Evolutionary conservation across 2,888 invertebrate species (phyloP), one percentile per base, ranked within the genome.

Genomic region (Andrena fulva): DNA sequence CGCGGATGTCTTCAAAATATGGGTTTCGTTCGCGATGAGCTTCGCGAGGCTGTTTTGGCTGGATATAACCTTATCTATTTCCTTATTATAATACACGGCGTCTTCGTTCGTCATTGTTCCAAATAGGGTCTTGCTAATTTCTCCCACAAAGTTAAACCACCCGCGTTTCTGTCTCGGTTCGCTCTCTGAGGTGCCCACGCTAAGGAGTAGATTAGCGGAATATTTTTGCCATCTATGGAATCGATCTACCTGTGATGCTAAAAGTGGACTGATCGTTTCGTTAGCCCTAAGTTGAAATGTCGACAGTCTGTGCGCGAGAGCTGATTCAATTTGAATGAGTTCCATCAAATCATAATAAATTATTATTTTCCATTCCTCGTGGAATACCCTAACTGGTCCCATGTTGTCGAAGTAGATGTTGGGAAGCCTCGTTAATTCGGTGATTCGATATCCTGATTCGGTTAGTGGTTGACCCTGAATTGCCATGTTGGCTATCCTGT

Each of bases 291-390:
- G 27, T 16, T 29, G 59, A 4, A 29, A 50, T n/a, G 12, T 59
- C 59, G 59, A 29, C 8, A 29, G 59, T 27, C 27, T 29, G 5
- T n/a, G 50, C 27, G 59, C 16, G 16, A 59, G 59, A 6, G 12
- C 3, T 59, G 31, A 10, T 31, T 27, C 29, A 59, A 16, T 29
- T 59, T 59, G 50, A n/a, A 50, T 50, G n/a, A 50, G 12, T n/a
- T 50, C 50, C 50, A n/a, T n/a, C n/a, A 50, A 50, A n/a, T 50
- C 50, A 50, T 50, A 50, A n/a, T n/a, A 50, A 50, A 50, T 50
- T 0, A 50, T n/a, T 16, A 59, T 24, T 27, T 59, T 59, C 59
- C 29, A 59, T 59, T 59, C 59, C 24, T 16, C 27, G 27, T 59
- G 59, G 29, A 27, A 59, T 16, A 59, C 16, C 6, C 27, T 16